These are phyloP conservation scores for Nymphalis c-album DNA, from an alignment of 2,888 invertebrate species.

Conservation along the genomic window DNA sequence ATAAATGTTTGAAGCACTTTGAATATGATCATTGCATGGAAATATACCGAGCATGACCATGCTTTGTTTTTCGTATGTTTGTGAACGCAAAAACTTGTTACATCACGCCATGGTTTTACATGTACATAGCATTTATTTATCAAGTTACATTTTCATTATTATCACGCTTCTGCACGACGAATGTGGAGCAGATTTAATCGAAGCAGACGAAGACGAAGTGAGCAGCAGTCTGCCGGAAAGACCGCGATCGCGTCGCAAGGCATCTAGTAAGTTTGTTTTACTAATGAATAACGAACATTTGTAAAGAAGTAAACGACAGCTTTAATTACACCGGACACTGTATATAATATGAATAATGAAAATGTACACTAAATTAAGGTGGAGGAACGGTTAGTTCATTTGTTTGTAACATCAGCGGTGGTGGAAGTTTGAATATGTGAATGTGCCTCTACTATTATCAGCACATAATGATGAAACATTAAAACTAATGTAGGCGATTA, in stretches of 20 bases:
- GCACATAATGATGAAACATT: conserved; percentile 25
- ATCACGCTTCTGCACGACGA: conserved; percentile 54
- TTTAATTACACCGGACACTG: conserved; percentile 1
- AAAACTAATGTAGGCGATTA: conserved; percentile 13
- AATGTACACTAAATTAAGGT: conserved; percentile 12
- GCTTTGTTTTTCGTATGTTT: conserved; percentile 51
- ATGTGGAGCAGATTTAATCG: conserved; percentile 78
- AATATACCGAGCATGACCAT: conserved; percentile 60
- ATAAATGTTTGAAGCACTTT: conserved; percentile 8
- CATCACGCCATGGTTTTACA: conserved; percentile 45
- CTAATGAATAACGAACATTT: conserved; percentile 30
- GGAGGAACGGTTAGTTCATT: conserved; percentile 23
- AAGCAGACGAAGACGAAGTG: conserved; percentile 81
- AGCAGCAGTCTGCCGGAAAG: conserved; percentile 73
- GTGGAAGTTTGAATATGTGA: conserved; percentile 14
- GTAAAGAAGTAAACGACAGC: background rate
- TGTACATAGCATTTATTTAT: conserved; percentile 46
- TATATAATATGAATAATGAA: conserved; percentile 13
- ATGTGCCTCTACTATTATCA: conserved; percentile 36
- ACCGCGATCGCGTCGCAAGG: conserved; percentile 75
- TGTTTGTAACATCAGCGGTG: conserved; percentile 28
- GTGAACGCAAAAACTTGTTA: conserved; percentile 45
- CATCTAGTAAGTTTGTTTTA: conserved; percentile 79
- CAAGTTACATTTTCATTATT: conserved; percentile 49
- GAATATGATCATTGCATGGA: conserved; percentile 53